A percentile compares a stretch with the other conserved stretches of the same genome.
Conservation (phyloP, 2,888 invertebrate species). For the Caenorhabditis wallacei region DNA sequence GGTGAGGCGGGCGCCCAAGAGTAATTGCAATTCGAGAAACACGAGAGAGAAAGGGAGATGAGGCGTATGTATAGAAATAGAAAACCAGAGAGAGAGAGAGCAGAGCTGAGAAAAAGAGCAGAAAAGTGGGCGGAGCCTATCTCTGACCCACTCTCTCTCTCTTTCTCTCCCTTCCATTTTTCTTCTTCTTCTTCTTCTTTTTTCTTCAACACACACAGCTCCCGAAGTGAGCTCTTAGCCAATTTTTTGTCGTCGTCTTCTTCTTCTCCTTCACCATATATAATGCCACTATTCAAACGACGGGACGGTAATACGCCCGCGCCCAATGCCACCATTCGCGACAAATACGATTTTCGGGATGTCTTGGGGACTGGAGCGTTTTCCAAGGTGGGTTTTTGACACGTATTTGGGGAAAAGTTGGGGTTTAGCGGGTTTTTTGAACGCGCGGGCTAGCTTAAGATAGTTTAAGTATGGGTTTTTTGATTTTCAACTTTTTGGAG, state of each 20-base stretch:
- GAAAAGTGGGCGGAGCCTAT: slow-evolving; percentile 35
- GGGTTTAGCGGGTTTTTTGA: too few relatives aligned
- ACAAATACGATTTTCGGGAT: slow-evolving; percentile 82
- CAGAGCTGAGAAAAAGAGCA: slow-evolving; percentile 42
- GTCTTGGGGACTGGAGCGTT: slow-evolving; percentile 83
- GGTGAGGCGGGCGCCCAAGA: slow-evolving; percentile 14
- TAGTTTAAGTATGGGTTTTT: too few relatives aligned
- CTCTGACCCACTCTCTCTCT: slow-evolving; percentile 3
- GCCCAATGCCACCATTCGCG: slow-evolving; percentile 70
- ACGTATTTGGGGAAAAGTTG: too few relatives aligned
- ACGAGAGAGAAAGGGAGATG: slow-evolving; percentile 5
- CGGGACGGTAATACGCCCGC: slow-evolving; percentile 61
- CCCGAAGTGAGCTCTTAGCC: slow-evolving; percentile 46
- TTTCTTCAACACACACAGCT: slow-evolving; percentile 24
- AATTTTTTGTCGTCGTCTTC: slow-evolving; percentile 32
- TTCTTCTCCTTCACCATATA: not conserved
- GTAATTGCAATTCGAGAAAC: slow-evolving; percentile 57
- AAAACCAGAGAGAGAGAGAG: slow-evolving; percentile 22
- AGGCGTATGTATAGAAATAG: slow-evolving; percentile 22
- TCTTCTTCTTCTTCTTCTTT: slow-evolving; percentile 27
- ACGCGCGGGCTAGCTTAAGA: too few relatives aligned
- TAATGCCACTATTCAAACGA: slow-evolving; percentile 74
- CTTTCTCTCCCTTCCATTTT: slow-evolving; percentile 26
- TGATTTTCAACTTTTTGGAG: too few relatives aligned
- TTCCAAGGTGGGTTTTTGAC: slow-evolving; percentile 73